Evolutionary conservation across 2,113 vertebrate species (phyloP).

Genomic region (Sturnira hondurensis): DNA sequence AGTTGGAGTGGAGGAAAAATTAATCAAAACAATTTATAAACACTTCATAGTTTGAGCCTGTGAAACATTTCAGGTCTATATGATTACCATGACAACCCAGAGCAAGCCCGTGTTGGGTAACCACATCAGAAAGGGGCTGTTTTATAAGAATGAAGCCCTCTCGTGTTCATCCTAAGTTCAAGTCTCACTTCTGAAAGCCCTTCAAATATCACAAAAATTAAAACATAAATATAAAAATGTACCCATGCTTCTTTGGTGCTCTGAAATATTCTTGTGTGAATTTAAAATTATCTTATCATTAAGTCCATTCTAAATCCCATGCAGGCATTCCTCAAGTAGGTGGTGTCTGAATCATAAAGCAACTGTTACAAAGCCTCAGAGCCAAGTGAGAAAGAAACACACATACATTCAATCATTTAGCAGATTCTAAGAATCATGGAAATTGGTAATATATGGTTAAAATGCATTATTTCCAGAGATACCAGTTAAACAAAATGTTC

Average conservation of each 20-base stretch:
- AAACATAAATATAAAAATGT: background rate
- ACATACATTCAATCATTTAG: constrained; percentile 27
- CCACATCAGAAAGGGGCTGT: constrained; percentile 82
- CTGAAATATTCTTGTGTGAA: background rate
- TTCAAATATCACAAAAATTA: constrained; percentile 21
- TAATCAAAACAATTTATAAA: constrained; percentile 85
- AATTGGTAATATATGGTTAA: constrained; percentile 40
- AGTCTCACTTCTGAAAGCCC: constrained; percentile 55
- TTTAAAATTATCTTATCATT: background rate
- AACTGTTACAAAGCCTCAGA: background rate
- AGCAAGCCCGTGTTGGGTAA: constrained; percentile 79
- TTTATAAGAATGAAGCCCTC: constrained; percentile 75
- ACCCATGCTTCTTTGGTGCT: background rate
- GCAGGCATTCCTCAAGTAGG: constrained; percentile 60
- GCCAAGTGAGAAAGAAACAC: background rate
- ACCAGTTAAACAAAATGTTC: constrained; percentile 52
- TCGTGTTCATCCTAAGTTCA: constrained; percentile 68
- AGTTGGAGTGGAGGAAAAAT: constrained; percentile 81
- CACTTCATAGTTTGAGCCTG: constrained; percentile 82
- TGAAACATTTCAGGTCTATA: constrained; percentile 78
- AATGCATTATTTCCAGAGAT: background rate
- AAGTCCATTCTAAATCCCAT: constrained; percentile 12
- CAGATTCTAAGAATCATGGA: constrained; percentile 25
- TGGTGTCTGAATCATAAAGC: background rate
- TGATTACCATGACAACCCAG: constrained; percentile 84